phyloP scores from a whole-genome alignment of 64 coral and sea anemone species.

The Montipora cactus region DNA sequence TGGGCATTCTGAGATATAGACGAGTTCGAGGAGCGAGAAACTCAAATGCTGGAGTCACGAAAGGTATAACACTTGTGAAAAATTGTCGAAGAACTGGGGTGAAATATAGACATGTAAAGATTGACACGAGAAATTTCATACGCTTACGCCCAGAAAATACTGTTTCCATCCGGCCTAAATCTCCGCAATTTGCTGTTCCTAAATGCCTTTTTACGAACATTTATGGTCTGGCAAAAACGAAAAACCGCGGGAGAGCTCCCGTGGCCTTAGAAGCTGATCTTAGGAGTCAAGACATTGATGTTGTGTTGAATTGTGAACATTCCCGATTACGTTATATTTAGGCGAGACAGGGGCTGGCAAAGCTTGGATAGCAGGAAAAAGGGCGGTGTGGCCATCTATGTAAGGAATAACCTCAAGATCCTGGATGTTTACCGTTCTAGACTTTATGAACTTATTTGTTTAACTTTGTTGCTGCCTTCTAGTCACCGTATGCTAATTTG shows the following conservation, averaged over 20 bases:
- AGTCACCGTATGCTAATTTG: conserved; percentile 52
- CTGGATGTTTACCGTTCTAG: too few species aligned
- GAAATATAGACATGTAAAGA: neutral
- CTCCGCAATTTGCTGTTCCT: conserved; percentile 7
- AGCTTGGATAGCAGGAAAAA: too few species aligned
- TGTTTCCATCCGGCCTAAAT: neutral
- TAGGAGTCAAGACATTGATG: conserved; percentile 54
- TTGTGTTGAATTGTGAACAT: conserved; percentile 11
- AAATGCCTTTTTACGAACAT: conserved; percentile 29
- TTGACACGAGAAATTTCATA: neutral
- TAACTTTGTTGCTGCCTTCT: conserved; percentile 35
- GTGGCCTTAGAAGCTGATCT: conserved; percentile 45
- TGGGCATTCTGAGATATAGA: neutral
- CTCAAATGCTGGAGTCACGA: neutral
- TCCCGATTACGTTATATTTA: too few species aligned
- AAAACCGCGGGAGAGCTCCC: conserved; percentile 50
- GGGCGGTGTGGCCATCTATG: too few species aligned
- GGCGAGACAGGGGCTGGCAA: too few species aligned
- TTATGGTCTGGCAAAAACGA: neutral
- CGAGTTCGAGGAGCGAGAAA: too few species aligned
- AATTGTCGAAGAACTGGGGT: neutral
- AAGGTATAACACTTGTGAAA: too few species aligned
- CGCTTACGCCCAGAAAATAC: neutral
- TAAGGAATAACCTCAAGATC: too few species aligned
- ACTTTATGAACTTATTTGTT: neutral